Evolutionary conservation across 2,113 vertebrate species (phyloP).

Genomic region (Raphicerus campestris): DNA sequence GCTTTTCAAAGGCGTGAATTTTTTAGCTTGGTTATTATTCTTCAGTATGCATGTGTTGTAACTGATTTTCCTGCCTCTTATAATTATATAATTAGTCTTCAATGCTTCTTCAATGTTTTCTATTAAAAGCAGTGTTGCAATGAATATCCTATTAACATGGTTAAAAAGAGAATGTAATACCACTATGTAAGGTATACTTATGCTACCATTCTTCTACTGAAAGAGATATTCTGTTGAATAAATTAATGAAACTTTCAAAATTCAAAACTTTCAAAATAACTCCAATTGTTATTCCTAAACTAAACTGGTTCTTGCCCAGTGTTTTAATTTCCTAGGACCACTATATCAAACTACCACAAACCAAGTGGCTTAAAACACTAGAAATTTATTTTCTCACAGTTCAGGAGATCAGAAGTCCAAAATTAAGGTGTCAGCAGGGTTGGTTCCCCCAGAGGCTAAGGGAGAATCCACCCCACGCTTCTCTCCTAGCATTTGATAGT

Average conservation of each 20-base stretch:
- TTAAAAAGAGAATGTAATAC: background rate
- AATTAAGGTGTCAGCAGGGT: background rate
- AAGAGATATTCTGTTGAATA: background rate
- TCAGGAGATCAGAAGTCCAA: background rate
- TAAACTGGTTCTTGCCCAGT: background rate
- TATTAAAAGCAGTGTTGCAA: background rate
- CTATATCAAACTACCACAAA: background rate
- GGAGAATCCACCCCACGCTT: background rate
- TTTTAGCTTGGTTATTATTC: background rate
- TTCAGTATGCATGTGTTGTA: background rate
- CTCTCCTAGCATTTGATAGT: background rate
- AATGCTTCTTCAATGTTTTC: constrained; percentile 13
- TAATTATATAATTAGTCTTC: constrained; percentile 20
- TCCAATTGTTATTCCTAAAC: background rate
- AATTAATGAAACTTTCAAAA: background rate
- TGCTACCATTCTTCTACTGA: background rate
- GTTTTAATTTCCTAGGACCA: background rate
- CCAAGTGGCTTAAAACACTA: background rate
- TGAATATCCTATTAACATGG: background rate
- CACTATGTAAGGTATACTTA: background rate
- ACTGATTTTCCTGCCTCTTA: background rate
- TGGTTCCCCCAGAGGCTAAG: background rate
- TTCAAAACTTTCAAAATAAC: background rate
- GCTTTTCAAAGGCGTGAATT: background rate
- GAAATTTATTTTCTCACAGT: background rate